A percentile compares a stretch with the other conserved stretches of the same genome.
Conservation (phyloP, 2,888 invertebrate species). For the Andricus quercusramuli region DNA sequence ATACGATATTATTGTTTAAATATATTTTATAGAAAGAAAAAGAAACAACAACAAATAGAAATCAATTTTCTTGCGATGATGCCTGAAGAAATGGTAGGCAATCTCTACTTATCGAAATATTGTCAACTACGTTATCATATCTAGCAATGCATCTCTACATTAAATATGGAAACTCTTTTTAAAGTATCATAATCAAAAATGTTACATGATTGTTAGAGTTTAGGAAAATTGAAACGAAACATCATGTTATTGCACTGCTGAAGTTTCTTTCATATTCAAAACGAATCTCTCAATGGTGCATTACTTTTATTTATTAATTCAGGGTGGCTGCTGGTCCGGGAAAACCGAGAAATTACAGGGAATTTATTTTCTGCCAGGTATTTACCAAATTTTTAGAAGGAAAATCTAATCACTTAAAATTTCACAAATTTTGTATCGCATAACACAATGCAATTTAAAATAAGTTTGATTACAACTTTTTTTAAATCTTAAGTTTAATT, state of each 20-base stretch:
- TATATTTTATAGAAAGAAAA: not conserved
- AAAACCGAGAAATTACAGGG: too few species aligned
- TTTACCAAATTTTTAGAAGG: too few species aligned
- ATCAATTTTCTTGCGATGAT: not conserved
- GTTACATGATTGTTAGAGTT: not conserved
- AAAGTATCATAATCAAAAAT: slow-evolving; percentile 5
- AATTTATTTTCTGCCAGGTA: too few species aligned
- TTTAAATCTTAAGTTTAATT: too few species aligned
- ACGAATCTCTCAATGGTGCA: not conserved
- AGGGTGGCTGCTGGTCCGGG: too few species aligned
- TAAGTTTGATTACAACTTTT: too few species aligned
- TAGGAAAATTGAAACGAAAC: not conserved
- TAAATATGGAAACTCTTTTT: slow-evolving; percentile 1
- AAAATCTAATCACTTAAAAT: too few species aligned
- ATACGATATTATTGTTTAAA: slow-evolving; percentile 9
- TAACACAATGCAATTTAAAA: too few species aligned
- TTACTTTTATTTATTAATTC: slow-evolving; percentile 1
- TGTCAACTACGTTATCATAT: not conserved
- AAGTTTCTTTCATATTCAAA: not conserved
- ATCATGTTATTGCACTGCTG: not conserved
- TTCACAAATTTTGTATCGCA: too few species aligned
- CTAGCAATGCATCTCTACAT: not conserved
- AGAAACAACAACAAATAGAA: not conserved
- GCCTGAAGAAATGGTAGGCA: not conserved
- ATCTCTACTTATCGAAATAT: not conserved